Evolutionary conservation across 1,140 invertebrate genomes (phyloP).

Genomic region (Neodiprion fabricii): DNA sequence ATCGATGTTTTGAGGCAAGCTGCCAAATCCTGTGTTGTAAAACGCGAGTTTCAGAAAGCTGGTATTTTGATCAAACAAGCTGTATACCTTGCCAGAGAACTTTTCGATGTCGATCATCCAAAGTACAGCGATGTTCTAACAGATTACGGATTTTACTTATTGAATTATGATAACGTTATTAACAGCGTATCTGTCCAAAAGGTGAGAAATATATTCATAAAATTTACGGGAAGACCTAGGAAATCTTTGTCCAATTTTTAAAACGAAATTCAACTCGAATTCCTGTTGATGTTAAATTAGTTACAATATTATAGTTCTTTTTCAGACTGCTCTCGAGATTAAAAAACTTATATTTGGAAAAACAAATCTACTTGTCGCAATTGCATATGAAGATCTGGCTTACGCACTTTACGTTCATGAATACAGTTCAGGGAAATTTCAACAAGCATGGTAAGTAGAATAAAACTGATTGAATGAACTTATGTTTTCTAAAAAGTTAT

Average conservation of each 20-base stretch:
- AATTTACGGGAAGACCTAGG: no score
- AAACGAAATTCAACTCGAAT: background rate
- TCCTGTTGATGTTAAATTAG: constrained; percentile 1
- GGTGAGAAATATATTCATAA: constrained; percentile 53
- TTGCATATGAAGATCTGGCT: constrained; percentile 88
- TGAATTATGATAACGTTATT: constrained; percentile 85
- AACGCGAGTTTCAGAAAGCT: constrained; percentile 81
- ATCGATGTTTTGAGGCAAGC: constrained; percentile 84
- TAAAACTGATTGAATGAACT: background rate
- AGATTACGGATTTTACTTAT: constrained; percentile 89
- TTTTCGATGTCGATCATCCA: constrained; percentile 76
- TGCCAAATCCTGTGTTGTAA: constrained; percentile 86
- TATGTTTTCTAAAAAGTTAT: constrained; percentile 1
- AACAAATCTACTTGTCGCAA: constrained; percentile 85
- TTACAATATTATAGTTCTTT: constrained; percentile 30
- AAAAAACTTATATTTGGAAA: constrained; percentile 81
- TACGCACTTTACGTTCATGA: constrained; percentile 92
- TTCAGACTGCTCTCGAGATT: constrained; percentile 76
- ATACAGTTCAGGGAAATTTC: constrained; percentile 87
- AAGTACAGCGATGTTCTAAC: constrained; percentile 83
- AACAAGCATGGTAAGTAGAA: constrained; percentile 68
- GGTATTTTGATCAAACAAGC: constrained; percentile 83
- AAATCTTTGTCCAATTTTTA: background rate
- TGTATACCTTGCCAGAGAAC: constrained; percentile 73
- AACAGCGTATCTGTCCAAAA: constrained; percentile 85